Conservation (phyloP, 2,797 vertebrate genomes). For the Eulemur rubriventer region DNA sequence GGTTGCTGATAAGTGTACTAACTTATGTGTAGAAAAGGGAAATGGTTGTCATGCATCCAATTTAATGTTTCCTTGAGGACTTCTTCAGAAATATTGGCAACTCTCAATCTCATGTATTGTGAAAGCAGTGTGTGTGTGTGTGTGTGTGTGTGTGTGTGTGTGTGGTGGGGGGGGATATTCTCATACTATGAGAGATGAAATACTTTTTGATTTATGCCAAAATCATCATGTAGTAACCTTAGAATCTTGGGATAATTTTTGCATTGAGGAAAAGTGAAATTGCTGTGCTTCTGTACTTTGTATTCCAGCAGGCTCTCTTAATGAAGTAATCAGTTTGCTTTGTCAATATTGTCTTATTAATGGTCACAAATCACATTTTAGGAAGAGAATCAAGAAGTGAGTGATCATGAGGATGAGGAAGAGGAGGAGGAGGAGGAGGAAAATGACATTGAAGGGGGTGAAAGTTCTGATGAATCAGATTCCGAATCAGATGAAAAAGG, state of each 20-base stretch:
- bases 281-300: background rate
- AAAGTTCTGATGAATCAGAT: constrained; percentile 96
- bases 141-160: no score
- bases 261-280: background rate
- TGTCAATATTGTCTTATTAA: background rate
- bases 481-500: constrained; percentile 97
- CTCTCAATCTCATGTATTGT: background rate
- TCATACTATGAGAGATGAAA: background rate
- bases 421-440: constrained; percentile 95
- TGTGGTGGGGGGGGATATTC: background rate
- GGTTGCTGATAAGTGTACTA: background rate
- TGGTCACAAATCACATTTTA: constrained; percentile 70
- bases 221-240: background rate
- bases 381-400: constrained; percentile 91
- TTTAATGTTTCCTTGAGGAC: background rate
- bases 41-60: background rate
- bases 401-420: constrained; percentile 94
- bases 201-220: background rate
- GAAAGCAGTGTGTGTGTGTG: background rate
- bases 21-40: background rate
- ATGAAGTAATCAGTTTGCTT: background rate
- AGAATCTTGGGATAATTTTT: constrained; percentile 23
- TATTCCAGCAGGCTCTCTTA: background rate
- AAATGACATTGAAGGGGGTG: constrained; percentile 92
- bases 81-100: background rate